Base-by-base conservation (phyloP, 1,140 invertebrate species). In the Eulimnadia texana region DNA sequence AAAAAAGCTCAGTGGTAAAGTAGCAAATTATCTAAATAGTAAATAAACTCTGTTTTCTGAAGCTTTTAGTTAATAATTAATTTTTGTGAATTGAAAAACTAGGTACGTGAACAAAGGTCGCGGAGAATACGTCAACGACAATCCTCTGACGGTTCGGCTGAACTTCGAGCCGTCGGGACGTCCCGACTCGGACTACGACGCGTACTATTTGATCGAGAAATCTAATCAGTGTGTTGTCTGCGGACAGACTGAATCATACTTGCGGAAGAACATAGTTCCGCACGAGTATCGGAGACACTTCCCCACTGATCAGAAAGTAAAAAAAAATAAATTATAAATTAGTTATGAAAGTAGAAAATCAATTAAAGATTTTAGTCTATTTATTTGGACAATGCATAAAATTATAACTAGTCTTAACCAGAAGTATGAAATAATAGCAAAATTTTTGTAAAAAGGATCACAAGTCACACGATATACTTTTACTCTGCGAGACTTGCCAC, bases 181-280 rank as follows among this genome's bases (percentile, higher is more conserved):
- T 13, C 83, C 84, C 16, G 77, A 82, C 6, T 81, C 81, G 22
- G 78, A 83, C 62, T 80, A 82, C 20, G 82, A 82, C 50, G 77
- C 78, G 20, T 90, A 86, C 72, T 90, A 89, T 67, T 79, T 82
- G 50, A 79, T 80, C 56, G 74, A 80, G 0, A 90, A 90, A 69
- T 75, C 83, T 50, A 91, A 92, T 72, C 77, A 79, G n/a, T 93
- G 89, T 69, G 88, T 90, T 3, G 88, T 90, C 0, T 93, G 88
- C 72, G 88, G 88, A 2, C 68, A 71, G 3, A 71, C 70, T 0
- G 79, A 89, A 52, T 80, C 81, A 0, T 88, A 84, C 66, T 81
- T 87, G 33, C 74, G 85, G 2, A 91, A 91, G 70, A 87, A 86
- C 66, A 79, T 93, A 29, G 84, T 93, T 47, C 88, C 89, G 0